Evolutionary conservation across 2,888 invertebrate species (phyloP).

Genomic region (Rhopalosiphum nymphaeae): DNA sequence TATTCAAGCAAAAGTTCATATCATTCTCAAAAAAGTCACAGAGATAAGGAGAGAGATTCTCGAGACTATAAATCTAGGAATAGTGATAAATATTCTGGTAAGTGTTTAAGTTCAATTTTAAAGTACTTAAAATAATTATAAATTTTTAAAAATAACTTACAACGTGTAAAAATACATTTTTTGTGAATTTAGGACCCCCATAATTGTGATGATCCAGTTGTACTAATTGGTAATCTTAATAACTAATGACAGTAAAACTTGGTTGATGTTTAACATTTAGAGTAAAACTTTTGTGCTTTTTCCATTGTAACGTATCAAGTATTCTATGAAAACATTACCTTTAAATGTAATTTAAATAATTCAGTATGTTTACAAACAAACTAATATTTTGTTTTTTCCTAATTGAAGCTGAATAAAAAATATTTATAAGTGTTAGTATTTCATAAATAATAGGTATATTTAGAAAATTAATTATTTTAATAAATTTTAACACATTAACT

Average conservation of each 20-base stretch:
- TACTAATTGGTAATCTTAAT: not conserved
- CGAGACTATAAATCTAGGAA: conserved; percentile 88
- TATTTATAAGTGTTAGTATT: no score
- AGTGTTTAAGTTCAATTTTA: not conserved
- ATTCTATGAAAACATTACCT: not conserved
- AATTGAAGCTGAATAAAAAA: not conserved
- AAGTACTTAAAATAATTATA: not conserved
- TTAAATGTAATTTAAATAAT: not conserved
- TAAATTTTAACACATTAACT: no score
- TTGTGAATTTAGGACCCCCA: not conserved
- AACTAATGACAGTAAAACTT: not conserved
- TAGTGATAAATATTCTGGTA: conserved; percentile 78
- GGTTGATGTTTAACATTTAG: no score
- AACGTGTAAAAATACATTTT: no score
- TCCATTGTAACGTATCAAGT: not conserved
- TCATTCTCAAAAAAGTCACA: conserved; percentile 70
- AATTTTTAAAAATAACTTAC: no score
- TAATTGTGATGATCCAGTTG: not conserved
- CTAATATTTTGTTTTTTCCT: not conserved
- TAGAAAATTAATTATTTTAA: not conserved
- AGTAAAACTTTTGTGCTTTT: no score
- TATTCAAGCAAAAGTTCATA: conserved; percentile 77
- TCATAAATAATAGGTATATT: not conserved
- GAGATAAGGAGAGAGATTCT: conserved; percentile 88
- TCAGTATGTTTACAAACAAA: not conserved